Conservation (phyloP, 2,797 vertebrate species). For the Chelmon rostratus region DNA sequence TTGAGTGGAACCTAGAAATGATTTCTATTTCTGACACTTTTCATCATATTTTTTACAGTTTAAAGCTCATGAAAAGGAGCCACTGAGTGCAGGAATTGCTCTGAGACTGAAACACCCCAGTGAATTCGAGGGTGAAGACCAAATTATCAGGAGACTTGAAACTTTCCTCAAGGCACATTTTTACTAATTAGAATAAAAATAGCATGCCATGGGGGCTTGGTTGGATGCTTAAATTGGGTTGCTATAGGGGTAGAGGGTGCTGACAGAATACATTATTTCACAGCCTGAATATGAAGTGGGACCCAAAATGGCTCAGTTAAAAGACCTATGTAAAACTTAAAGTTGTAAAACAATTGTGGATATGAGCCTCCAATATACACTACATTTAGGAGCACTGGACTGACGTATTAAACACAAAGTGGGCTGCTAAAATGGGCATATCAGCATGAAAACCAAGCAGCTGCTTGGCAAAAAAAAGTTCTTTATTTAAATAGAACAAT, state of each 20-base stretch:
- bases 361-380: neutral
- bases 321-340: neutral
- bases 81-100: constrained; percentile 67
- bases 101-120: constrained; percentile 65
- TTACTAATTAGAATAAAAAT: constrained; percentile 84
- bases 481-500: constrained; percentile 53
- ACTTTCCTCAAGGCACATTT: constrained; percentile 69
- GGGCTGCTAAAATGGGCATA: neutral
- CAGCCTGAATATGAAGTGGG: constrained; percentile 7
- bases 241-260: constrained; percentile 27
- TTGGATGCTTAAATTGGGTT: constrained; percentile 63
- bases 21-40: constrained; percentile 59
- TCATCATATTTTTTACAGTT: constrained; percentile 55
- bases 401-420: neutral
- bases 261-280: constrained; percentile 33
- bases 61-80: constrained; percentile 50
- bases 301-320: neutral
- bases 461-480: neutral
- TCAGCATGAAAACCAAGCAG: constrained; percentile 1
- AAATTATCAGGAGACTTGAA: constrained; percentile 74
- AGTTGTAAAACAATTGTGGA: neutral
- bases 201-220: constrained; percentile 55
- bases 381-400: neutral
- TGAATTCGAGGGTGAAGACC: constrained; percentile 67
- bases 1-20: constrained; percentile 50